Conservation (phyloP, 1,140 invertebrate species). For the Archivesica marissinica region DNA sequence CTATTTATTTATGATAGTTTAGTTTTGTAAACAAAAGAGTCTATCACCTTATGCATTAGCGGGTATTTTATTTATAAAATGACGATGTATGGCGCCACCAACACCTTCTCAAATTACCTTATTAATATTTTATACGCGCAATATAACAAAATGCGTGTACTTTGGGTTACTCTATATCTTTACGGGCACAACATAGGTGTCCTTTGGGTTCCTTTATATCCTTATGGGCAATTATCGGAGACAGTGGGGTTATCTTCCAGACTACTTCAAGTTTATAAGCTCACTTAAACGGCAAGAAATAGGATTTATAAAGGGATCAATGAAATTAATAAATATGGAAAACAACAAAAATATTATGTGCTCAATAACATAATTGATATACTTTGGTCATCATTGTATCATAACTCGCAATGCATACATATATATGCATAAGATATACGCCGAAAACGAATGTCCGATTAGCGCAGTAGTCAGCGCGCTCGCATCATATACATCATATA, state of each 20-base stretch:
- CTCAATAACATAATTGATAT: neutral
- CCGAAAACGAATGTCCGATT: too few species aligned
- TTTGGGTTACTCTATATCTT: neutral
- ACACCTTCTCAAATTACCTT: slow-evolving; percentile 14
- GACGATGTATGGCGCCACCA: neutral
- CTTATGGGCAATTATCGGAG: slow-evolving; percentile 1
- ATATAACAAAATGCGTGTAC: slow-evolving; percentile 12
- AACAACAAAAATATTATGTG: neutral
- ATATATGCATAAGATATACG: too few species aligned
- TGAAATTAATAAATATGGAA: slow-evolving; percentile 27
- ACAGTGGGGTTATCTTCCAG: slow-evolving; percentile 6
- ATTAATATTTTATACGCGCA: slow-evolving; percentile 23
- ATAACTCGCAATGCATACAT: too few species aligned
- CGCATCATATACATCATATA: too few species aligned
- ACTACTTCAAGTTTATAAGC: slow-evolving; percentile 3
- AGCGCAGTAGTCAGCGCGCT: too few species aligned
- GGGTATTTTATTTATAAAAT: slow-evolving; percentile 7
- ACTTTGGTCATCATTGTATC: too few species aligned
- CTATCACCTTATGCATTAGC: slow-evolving; percentile 11
- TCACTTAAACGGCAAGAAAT: neutral
- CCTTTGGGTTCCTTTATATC: neutral
- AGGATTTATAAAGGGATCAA: neutral
- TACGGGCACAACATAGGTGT: slow-evolving; percentile 1
- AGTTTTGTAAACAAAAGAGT: slow-evolving; percentile 14
- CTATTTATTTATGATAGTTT: neutral